These are phyloP conservation scores for Baccha elongata DNA, from an alignment of 2,888 invertebrate genomes.

Conservation along the genomic window DNA sequence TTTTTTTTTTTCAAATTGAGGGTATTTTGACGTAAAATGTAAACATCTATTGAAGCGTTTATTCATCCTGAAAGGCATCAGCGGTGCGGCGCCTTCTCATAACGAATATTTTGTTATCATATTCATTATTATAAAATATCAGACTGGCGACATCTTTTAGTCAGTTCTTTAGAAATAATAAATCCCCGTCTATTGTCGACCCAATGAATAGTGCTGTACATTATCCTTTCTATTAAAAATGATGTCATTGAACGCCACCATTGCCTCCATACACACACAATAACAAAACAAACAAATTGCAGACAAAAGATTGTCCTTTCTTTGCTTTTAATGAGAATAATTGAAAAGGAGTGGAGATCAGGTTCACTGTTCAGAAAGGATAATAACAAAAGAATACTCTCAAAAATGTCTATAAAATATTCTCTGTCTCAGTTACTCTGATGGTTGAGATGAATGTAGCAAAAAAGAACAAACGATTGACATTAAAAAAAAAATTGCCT, in stretches of 20 bases:
- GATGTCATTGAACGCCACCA: constrained; percentile 2
- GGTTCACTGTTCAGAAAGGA: constrained; percentile 12
- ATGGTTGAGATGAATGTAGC: not conserved
- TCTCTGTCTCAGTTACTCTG: not conserved
- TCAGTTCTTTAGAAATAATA: not conserved
- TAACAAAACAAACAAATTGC: constrained; percentile 13
- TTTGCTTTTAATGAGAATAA: constrained; percentile 36
- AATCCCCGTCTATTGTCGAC: not conserved
- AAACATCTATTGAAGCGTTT: too few species aligned
- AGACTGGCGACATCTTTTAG: constrained; percentile 24
- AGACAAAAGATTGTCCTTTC: constrained; percentile 24
- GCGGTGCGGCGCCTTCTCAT: not conserved
- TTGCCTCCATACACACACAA: not conserved
- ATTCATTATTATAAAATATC: not conserved
- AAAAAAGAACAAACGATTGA: constrained; percentile 2
- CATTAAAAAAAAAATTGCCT: constrained; percentile 15
- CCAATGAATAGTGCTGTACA: not conserved
- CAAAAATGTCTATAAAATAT: not conserved
- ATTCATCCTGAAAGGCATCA: too few species aligned
- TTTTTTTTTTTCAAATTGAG: too few species aligned
- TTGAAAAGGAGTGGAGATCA: constrained; percentile 30
- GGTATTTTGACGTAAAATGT: too few species aligned
- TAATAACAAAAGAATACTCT: constrained; percentile 26
- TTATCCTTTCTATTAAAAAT: constrained; percentile 8
- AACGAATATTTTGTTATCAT: not conserved